Conservation (phyloP, 1,140 invertebrate genomes). For the Magallana angulata region DNA sequence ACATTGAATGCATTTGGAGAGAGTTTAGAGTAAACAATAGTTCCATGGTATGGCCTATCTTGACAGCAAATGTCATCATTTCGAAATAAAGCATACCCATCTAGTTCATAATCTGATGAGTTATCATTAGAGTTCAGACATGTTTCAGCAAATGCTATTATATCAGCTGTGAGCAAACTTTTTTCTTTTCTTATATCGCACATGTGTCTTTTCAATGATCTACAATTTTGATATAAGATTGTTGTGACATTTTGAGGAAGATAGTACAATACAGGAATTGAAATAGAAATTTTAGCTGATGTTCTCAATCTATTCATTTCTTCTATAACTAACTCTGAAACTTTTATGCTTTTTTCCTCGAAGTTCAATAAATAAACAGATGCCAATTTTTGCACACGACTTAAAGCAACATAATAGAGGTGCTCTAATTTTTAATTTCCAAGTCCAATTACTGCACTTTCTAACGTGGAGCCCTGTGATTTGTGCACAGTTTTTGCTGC, state of each 20-base stretch:
- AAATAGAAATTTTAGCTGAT: not conserved
- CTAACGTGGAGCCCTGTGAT: slow-evolving; percentile 49
- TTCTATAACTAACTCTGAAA: not conserved
- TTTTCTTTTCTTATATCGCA: slow-evolving; percentile 38
- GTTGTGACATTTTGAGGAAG: not conserved
- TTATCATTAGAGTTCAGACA: too few species aligned
- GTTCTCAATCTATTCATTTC: slow-evolving; percentile 43
- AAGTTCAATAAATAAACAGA: slow-evolving; percentile 33
- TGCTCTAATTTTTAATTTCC: slow-evolving; percentile 38
- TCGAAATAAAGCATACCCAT: too few species aligned
- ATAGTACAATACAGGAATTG: not conserved
- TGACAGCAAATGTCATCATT: too few species aligned
- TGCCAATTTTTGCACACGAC: slow-evolving; percentile 44
- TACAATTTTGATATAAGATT: slow-evolving; percentile 39
- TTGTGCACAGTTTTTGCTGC: slow-evolving; percentile 51
- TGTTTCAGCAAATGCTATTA: too few species aligned
- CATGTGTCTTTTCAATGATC: slow-evolving; percentile 43
- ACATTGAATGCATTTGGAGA: slow-evolving; percentile 1
- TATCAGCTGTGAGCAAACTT: too few species aligned
- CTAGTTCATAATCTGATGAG: too few species aligned
- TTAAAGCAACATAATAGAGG: slow-evolving; percentile 49
- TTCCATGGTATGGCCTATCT: not conserved
- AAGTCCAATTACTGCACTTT: slow-evolving; percentile 38
- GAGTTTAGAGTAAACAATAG: not conserved
- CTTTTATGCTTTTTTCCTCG: slow-evolving; percentile 30